Evolutionary conservation across 2,797 vertebrate species (phyloP).

Genomic region (Rhinatrema bivittatum): DNA sequence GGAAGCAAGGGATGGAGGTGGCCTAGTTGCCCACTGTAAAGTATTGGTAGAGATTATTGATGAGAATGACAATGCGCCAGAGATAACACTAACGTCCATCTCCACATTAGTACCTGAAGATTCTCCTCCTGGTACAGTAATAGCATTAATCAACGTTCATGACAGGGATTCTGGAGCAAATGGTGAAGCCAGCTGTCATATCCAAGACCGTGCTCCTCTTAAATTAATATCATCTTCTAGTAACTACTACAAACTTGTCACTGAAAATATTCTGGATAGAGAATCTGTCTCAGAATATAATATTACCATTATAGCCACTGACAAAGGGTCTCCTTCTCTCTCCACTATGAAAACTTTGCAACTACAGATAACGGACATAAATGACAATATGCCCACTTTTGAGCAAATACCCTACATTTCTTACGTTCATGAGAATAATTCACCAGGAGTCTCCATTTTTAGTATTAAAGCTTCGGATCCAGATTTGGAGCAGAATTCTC

Average conservation of each 20-base stretch:
- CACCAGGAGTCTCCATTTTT: slow-evolving; percentile 55
- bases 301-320: slow-evolving; percentile 49
- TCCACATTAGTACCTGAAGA: not conserved
- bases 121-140: slow-evolving; percentile 19
- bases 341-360: slow-evolving; percentile 28
- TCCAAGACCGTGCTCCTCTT: slow-evolving; percentile 44
- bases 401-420: slow-evolving; percentile 63
- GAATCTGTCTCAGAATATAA: slow-evolving; percentile 49
- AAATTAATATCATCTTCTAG: slow-evolving; percentile 44
- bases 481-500: not conserved
- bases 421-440: slow-evolving; percentile 72
- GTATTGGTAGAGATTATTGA: not conserved
- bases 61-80: not conserved
- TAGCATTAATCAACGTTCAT: slow-evolving; percentile 59
- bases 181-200: slow-evolving; percentile 45
- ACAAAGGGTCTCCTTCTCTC: slow-evolving; percentile 45
- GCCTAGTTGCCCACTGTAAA: not conserved
- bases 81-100: not conserved
- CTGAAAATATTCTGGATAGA: slow-evolving; percentile 42
- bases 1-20: not conserved
- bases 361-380: slow-evolving; percentile 65
- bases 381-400: slow-evolving; percentile 74
- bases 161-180: slow-evolving; percentile 59
- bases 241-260: slow-evolving; percentile 57
- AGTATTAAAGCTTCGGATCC: not conserved